Percentiles rank a stretch among this genome's conserved stretches.
These are phyloP conservation scores for Calameuta pallipes DNA, from an alignment of 2,888 invertebrate species.

Conservation along the genomic window DNA sequence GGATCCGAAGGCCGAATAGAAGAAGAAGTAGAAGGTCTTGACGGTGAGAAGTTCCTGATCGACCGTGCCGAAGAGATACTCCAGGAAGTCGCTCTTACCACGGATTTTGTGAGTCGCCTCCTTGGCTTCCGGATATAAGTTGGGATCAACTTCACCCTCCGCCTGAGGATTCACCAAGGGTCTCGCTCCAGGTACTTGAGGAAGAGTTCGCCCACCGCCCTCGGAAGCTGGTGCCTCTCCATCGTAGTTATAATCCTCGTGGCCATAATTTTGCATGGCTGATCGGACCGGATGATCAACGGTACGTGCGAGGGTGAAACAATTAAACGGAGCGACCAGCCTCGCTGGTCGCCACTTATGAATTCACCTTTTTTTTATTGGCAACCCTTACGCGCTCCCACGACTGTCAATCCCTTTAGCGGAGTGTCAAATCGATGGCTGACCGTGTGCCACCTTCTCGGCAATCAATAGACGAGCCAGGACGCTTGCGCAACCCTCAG, in stretches of 20 bases:
- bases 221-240: conserved; percentile 23
- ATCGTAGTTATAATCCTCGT: conserved; percentile 52
- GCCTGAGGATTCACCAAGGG: conserved; percentile 88
- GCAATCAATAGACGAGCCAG: conserved; percentile 55
- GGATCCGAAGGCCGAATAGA: conserved; percentile 98
- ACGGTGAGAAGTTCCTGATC: conserved; percentile 94
- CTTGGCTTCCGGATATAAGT: conserved; percentile 84
- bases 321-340: conserved; percentile 14
- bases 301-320: background rate
- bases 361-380: background rate
- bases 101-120: conserved; percentile 92
- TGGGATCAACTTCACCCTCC: conserved; percentile 86
- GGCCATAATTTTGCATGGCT: conserved; percentile 57
- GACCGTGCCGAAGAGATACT: conserved; percentile 83
- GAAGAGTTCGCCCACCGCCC: conserved; percentile 38
- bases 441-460: conserved; percentile 51
- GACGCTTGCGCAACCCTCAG: conserved; percentile 52
- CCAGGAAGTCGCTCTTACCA: conserved; percentile 85
- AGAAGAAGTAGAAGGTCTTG: conserved; percentile 99
- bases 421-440: conserved; percentile 56
- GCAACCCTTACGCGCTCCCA: conserved; percentile 13
- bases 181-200: conserved; percentile 65
- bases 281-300: background rate
- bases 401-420: conserved; percentile 49
- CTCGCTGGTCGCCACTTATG: conserved; percentile 14